Percentiles rank a stretch among this genome's conserved stretches.
Evolutionary conservation across 1,140 invertebrate genomes (phyloP).

Genomic region (Diorhabda carinulata): DNA sequence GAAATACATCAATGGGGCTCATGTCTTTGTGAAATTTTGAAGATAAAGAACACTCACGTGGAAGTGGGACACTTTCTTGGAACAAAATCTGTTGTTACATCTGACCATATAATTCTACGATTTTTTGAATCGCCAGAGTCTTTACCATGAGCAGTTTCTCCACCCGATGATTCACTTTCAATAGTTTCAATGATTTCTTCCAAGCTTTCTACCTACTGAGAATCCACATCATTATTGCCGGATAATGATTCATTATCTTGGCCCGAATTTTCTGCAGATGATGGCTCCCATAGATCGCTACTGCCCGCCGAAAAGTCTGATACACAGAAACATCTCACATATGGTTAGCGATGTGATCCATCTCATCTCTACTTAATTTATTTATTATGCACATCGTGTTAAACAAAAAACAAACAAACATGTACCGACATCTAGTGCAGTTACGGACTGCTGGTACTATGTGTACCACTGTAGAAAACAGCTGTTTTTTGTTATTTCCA

Average conservation of each 20-base stretch:
- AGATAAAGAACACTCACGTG: neutral
- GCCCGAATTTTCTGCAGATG: constrained; percentile 5
- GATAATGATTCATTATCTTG: constrained; percentile 2
- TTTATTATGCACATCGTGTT: neutral
- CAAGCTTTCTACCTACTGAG: constrained; percentile 3
- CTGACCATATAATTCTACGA: constrained; percentile 4
- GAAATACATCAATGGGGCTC: constrained; percentile 16
- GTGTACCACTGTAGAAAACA: constrained; percentile 5
- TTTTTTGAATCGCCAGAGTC: constrained; percentile 5
- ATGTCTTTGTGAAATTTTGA: neutral
- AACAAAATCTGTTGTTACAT: constrained; percentile 4
- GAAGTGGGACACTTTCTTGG: constrained; percentile 5
- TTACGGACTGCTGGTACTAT: constrained; percentile 5
- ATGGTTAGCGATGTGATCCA: constrained; percentile 3
- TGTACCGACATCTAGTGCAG: constrained; percentile 4
- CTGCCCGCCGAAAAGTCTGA: constrained; percentile 1
- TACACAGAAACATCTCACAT: neutral
- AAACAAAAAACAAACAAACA: neutral
- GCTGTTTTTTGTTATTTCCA: constrained; percentile 5
- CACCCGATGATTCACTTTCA: constrained; percentile 2
- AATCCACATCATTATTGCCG: constrained; percentile 2
- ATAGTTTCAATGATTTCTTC: constrained; percentile 4
- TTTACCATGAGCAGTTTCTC: too few relatives aligned
- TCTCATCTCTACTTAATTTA: neutral
- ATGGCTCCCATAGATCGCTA: constrained; percentile 4